These are phyloP conservation scores for Drosophila paranaensis DNA, from an alignment of 2,888 invertebrate genomes.

Conservation along the genomic window DNA sequence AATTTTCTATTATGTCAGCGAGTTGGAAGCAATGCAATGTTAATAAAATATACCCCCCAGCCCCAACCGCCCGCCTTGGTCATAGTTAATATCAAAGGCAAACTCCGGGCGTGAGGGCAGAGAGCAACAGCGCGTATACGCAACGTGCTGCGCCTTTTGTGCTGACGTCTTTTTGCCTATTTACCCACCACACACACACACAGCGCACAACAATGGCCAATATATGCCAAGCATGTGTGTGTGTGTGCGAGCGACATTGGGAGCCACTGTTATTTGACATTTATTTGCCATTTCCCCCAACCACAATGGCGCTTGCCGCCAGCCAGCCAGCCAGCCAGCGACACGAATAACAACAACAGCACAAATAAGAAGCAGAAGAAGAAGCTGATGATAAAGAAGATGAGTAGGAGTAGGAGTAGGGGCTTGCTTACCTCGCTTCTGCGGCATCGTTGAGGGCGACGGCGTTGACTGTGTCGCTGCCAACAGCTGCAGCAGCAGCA, in stretches of 20 bases:
- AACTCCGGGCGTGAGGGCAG: slow-evolving; percentile 15
- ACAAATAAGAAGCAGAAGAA: background rate
- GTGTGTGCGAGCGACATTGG: slow-evolving; percentile 8
- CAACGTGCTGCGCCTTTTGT: slow-evolving; percentile 72
- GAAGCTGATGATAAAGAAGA: background rate
- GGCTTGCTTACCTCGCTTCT: slow-evolving; percentile 83
- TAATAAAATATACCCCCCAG: slow-evolving; percentile 59
- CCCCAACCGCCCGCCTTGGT: background rate
- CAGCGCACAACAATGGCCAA: slow-evolving; percentile 53
- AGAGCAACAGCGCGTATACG: slow-evolving; percentile 62
- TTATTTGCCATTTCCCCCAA: slow-evolving; percentile 76
- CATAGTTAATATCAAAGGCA: slow-evolving; percentile 55
- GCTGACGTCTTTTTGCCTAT: slow-evolving; percentile 61
- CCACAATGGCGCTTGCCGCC: slow-evolving; percentile 28
- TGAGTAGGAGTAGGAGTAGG: background rate
- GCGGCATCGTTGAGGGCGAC: slow-evolving; percentile 84
- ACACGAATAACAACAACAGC: slow-evolving; percentile 12
- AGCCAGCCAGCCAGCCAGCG: slow-evolving; percentile 7
- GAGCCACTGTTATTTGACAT: slow-evolving; percentile 75
- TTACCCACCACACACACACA: slow-evolving; percentile 39
- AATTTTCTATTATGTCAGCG: slow-evolving; percentile 76
- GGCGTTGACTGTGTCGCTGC: slow-evolving; percentile 79
- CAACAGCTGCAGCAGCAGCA: slow-evolving; percentile 80
- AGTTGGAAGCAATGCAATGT: slow-evolving; percentile 76
- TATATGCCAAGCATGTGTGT: slow-evolving; percentile 54